phyloP scores from a whole-genome alignment of 2,797 vertebrate species.

The Sebastes elongatus region DNA sequence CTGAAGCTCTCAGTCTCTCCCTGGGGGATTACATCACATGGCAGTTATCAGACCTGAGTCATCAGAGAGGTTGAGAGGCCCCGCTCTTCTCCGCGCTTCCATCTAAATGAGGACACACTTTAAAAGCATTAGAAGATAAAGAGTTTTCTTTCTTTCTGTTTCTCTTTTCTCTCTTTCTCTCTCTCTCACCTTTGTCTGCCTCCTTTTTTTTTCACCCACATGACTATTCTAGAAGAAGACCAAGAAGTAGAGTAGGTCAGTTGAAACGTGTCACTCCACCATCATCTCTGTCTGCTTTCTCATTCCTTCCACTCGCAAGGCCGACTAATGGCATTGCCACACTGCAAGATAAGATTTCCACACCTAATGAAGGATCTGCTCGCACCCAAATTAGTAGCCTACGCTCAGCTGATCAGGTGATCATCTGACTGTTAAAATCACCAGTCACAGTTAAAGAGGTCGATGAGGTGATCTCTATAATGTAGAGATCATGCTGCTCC shows the following conservation, averaged over 20 bases:
- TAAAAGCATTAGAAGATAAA: slow-evolving; percentile 20
- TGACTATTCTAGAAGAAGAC: background rate
- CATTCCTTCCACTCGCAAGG: slow-evolving; percentile 17
- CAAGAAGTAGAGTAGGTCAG: slow-evolving; percentile 36
- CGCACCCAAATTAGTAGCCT: background rate
- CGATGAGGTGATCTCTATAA: background rate
- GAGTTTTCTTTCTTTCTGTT: background rate
- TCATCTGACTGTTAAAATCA: slow-evolving; percentile 26
- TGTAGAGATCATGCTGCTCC: slow-evolving; percentile 3
- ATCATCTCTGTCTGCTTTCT: slow-evolving; percentile 8
- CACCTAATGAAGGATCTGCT: background rate
- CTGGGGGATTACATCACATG: slow-evolving; percentile 66
- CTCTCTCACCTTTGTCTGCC: background rate
- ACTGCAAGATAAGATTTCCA: slow-evolving; percentile 9
- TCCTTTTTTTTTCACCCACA: background rate
- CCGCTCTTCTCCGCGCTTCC: slow-evolving; percentile 32
- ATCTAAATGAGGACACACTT: slow-evolving; percentile 36
- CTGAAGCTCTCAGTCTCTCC: slow-evolving; percentile 58
- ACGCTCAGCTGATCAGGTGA: slow-evolving; percentile 4
- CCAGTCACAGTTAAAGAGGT: background rate
- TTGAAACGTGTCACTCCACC: slow-evolving; percentile 4
- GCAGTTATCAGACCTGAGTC: slow-evolving; percentile 75
- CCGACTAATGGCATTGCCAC: background rate
- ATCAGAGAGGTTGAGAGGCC: slow-evolving; percentile 66
- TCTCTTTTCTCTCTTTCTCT: background rate